Evolutionary conservation across 2,113 vertebrate genomes (phyloP), one percentile per base, ranked within the genome.

Genomic region (Oxyura jamaicensis): DNA sequence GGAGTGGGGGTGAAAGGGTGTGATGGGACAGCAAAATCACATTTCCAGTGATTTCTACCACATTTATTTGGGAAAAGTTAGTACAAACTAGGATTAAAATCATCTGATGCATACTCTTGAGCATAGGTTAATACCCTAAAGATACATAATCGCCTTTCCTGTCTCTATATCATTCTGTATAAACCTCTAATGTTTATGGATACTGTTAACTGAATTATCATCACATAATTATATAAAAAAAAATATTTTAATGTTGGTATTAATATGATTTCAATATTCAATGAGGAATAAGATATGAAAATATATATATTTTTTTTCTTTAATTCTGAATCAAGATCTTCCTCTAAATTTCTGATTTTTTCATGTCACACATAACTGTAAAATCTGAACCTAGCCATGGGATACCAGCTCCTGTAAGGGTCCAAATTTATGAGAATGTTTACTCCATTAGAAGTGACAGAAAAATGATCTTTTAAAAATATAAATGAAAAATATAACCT

Each of bases 51-150:
- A n/a, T n/a, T n/a, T n/a, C n/a, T n/a, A 11, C 22, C 48, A 4
- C 6, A 15, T 62, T 63, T 42, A 44, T 1, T 3, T 71, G 11
- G 8, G 23, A 84, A 77, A 84, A 33, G 1, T 50, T 53, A 86
- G 8, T 2, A 52, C 11, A 73, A 86, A 35, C 13, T 17, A 35
- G 20, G 4, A 52, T 41, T 75, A 18, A 8, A 65, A 48, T 36
- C 5, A 4, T 42, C 18, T 1, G 1, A 6, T 44, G 8, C 3
- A 3, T 23, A 44, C 1, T 14, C n/a, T 59, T 62, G 41, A 91
- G 72, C 18, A 46, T 2, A 83, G 3, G 6, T 75, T 72, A 20
- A 55, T n/a, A 58, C 2, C 2, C 11, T 63, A 20, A 80, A 56
- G 3, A 53, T 25, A n/a, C 4, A 28, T 6, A 83, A 3, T 8